Evolutionary conservation across 2,113 vertebrate species (phyloP).

Genomic region (Cyprinus carpio): DNA sequence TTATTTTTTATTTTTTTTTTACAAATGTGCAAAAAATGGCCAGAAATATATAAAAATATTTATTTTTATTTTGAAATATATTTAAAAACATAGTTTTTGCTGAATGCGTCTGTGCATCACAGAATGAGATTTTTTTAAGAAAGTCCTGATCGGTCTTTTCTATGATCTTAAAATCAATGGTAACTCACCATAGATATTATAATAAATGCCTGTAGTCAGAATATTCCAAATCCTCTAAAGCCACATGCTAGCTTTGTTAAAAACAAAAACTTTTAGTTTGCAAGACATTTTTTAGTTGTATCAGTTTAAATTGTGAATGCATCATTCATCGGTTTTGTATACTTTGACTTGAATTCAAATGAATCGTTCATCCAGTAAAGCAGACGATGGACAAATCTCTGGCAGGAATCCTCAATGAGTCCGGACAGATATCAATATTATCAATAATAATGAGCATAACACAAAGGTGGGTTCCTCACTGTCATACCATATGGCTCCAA

Average conservation of each 20-base stretch:
- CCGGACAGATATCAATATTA: background rate
- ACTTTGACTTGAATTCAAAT: no score
- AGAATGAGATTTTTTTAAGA: background rate
- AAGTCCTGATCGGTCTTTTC: background rate
- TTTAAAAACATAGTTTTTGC: no score
- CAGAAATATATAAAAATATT: no score
- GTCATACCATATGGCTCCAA: background rate
- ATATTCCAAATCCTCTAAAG: background rate
- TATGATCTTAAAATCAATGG: background rate
- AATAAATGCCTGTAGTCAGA: background rate
- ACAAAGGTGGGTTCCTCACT: background rate
- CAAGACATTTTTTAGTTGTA: background rate
- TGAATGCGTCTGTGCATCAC: background rate
- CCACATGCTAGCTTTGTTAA: background rate
- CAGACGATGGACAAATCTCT: no score
- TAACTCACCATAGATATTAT: background rate
- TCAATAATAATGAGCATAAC: background rate
- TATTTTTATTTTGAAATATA: no score
- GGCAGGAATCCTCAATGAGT: background rate
- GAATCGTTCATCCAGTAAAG: no score
- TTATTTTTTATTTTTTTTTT: no score
- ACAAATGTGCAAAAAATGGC: no score
- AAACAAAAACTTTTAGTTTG: background rate
- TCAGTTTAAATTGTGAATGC: background rate
- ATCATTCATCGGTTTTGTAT: background rate